Conservation (phyloP, 2,888 invertebrate species). For the Agrochola circellaris region DNA sequence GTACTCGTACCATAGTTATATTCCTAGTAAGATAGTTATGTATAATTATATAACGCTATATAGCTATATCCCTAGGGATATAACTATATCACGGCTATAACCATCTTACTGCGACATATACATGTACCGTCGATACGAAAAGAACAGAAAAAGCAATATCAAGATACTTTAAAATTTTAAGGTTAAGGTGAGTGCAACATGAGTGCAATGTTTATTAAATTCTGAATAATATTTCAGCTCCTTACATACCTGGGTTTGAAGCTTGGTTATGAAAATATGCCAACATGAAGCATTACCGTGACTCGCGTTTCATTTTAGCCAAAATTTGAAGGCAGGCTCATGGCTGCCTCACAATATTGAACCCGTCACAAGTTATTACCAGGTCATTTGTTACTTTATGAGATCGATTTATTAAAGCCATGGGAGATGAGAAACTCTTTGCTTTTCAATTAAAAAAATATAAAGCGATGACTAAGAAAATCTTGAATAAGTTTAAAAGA, state of each 20-base stretch:
- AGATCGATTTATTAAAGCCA: constrained; percentile 47
- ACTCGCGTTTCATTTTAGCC: constrained; percentile 52
- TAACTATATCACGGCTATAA: too few species aligned
- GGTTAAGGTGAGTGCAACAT: constrained; percentile 7
- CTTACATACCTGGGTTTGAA: constrained; percentile 25
- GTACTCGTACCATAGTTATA: too few species aligned
- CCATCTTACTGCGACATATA: too few species aligned
- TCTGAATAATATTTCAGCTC: constrained; percentile 36
- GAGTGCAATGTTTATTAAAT: constrained; percentile 48
- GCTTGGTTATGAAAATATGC: constrained; percentile 37
- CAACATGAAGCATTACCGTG: constrained; percentile 44
- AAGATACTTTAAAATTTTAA: neutral
- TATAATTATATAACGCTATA: too few species aligned
- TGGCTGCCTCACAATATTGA: constrained; percentile 38
- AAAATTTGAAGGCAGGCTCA: constrained; percentile 36
- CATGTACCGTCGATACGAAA: neutral
- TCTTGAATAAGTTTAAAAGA: constrained; percentile 2
- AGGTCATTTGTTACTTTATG: constrained; percentile 41
- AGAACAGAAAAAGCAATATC: neutral
- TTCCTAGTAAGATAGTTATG: too few species aligned
- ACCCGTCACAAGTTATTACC: constrained; percentile 46
- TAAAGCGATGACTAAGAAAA: constrained; percentile 11
- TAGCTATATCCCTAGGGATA: too few species aligned
- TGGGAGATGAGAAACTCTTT: constrained; percentile 22
- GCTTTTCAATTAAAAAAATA: constrained; percentile 27